phyloP scores from a whole-genome alignment of 2,888 invertebrate genomes.

The Oscheius sp. region DNA sequence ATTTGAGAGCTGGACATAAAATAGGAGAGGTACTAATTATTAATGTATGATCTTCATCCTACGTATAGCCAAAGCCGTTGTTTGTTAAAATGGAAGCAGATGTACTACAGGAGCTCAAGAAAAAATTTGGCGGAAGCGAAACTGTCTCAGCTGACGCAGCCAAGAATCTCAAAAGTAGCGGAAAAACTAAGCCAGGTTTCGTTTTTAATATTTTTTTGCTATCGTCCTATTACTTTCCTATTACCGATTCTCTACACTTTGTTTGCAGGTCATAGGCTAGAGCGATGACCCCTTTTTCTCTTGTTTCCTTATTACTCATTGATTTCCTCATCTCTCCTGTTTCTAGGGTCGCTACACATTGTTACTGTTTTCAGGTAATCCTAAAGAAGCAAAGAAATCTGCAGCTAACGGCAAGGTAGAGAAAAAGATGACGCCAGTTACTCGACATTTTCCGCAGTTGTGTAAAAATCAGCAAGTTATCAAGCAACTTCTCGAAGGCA shows the following conservation, averaged over 20 bases:
- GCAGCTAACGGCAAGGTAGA: conserved; percentile 12
- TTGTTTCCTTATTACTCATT: conserved; percentile 4
- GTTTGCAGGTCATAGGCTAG: conserved; percentile 32
- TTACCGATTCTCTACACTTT: conserved; percentile 26
- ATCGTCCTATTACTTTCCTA: too few relatives aligned
- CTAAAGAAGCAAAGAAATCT: conserved; percentile 5
- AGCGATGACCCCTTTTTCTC: conserved; percentile 13
- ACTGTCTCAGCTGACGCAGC: not conserved
- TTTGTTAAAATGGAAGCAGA: conserved; percentile 87
- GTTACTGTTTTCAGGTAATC: conserved; percentile 7
- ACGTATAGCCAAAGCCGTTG: conserved; percentile 82
- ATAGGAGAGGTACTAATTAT: conserved; percentile 81
- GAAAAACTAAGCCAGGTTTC: conserved; percentile 10
- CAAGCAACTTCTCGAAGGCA: conserved; percentile 46
- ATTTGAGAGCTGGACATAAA: conserved; percentile 84
- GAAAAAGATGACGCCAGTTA: conserved; percentile 34
- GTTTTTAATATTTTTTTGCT: not conserved
- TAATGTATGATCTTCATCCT: not conserved
- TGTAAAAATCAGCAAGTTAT: conserved; percentile 48
- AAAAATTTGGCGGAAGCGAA: conserved; percentile 62
- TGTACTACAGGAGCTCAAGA: conserved; percentile 83
- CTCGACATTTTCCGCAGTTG: conserved; percentile 44
- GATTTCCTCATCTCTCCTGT: not conserved
- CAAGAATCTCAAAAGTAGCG: conserved; percentile 1
- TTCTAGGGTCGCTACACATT: not conserved